Evolutionary conservation across 2,797 vertebrate species (phyloP), one percentile per base, ranked within the genome.

Genomic region (Pipistrellus kuhlii): DNA sequence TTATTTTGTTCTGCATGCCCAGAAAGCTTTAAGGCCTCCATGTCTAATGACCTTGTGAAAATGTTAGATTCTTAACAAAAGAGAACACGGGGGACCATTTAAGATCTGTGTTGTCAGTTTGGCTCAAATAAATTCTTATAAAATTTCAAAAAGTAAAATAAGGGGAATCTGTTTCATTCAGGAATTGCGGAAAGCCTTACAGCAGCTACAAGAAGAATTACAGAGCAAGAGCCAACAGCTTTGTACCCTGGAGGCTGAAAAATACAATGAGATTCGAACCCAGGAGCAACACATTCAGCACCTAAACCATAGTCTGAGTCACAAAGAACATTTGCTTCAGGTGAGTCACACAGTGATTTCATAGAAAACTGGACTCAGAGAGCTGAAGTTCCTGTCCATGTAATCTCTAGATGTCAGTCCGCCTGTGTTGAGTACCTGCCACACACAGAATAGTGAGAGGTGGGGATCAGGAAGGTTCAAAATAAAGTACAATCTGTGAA

Each of bases 301-400:
- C 73, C 96, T 99, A 97, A 99, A 89, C 96, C 97, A 97, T 5
- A 98, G 97, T 27, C 97, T 99, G 91, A 95, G 97, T 96, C 98
- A 97, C 96, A 99, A 99, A 97, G 99, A 99, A 1, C 98, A 98
- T 78, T 98, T 99, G 86, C 94, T 99, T 66, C 98, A 99, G 98
- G 99, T 99, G 89, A 97, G 98, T 57, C 15, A 27, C 44, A 35
- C 57, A 38, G 90, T 35, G 44, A 62, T 27, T 72, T 86, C 66
- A 57, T 0, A 0, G 51, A 18, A 75, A 46, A 27, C 35, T 27
- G 51, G 41, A 12, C 25, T 72, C 8, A 5, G 0, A n/a, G 55
- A 59, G 8, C 48, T 38, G 57, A 23, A 7, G 4, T 55, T 75
- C 25, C 62, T 41, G 14, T 38, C 85, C 57, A 3, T 9, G 2